Conservation (phyloP, 2,888 invertebrate species). For the Limnephilus marmoratus region DNA sequence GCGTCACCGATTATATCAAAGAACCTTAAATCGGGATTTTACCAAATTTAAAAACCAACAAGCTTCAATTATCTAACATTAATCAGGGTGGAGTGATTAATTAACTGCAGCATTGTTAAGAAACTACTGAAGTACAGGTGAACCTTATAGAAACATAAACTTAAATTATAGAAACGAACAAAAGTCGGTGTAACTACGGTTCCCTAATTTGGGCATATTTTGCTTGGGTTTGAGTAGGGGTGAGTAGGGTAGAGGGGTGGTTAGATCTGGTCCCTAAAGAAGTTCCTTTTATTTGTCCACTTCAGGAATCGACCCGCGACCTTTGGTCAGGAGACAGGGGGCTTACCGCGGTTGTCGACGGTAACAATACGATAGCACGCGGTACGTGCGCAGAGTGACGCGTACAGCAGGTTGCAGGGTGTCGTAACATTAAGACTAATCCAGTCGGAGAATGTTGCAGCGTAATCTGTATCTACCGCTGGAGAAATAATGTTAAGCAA, state of each 20-base stretch:
- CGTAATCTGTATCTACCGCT: constrained; percentile 48
- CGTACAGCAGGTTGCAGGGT: constrained; percentile 35
- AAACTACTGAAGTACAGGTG: not conserved
- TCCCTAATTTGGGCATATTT: too few relatives aligned
- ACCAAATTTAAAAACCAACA: not conserved
- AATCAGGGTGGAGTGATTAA: not conserved
- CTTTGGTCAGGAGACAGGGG: not conserved
- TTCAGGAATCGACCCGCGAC: not conserved
- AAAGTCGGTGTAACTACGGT: too few relatives aligned
- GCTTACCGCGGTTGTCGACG: not conserved
- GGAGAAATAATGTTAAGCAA: constrained; percentile 46
- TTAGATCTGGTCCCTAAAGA: too few relatives aligned
- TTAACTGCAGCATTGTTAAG: not conserved
- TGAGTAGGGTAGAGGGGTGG: too few relatives aligned
- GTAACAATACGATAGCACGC: not conserved
- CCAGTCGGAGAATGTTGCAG: constrained; percentile 48
- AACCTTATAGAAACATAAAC: too few relatives aligned
- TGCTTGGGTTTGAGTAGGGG: too few relatives aligned
- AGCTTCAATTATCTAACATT: not conserved
- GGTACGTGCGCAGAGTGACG: constrained; percentile 15
- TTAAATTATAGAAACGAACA: too few relatives aligned
- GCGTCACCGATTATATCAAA: not conserved
- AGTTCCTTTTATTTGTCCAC: not conserved
- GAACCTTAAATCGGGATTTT: not conserved
- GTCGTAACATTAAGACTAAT: constrained; percentile 48